Base-by-base conservation (phyloP, 2,797 vertebrate genomes). In the Argya squamiceps region DNA sequence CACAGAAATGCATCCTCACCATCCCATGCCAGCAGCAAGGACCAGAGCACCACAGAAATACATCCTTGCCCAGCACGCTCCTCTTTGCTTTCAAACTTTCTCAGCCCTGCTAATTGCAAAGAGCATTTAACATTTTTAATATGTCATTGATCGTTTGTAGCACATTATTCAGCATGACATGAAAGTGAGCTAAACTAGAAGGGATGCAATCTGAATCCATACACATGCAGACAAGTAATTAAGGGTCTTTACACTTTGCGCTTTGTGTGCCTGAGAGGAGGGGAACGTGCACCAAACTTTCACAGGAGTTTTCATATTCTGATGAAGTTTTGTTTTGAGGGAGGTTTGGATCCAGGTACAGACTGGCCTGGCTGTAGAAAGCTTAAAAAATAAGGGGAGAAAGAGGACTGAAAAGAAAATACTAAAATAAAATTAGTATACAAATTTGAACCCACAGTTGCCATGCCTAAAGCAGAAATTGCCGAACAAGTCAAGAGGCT, bases 401-500 rank as follows among this genome's bases (percentile, higher is more conserved):
- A 88, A 88, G 68, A 60, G 62, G 34, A 88, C 68, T 52, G 65
- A 59, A 68, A 74, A 75, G 41, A 88, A 96, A 97, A 96, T 93
- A 97, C 95, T 97, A 94, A 98, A 98, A 96, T 96, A 96, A 98
- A 98, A 98, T 97, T 74, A 97, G 97, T 98, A 98, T 97, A 98
- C 97, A 98, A 97, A 98, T 98, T 97, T 98, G 98, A 98, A 98
- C 97, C 95, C 93, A 10, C 96, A 80, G 97, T 97, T 98, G 96
- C 97, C 95, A 87, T 97, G 98, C 98, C 98, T 95, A 97, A 98
- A 98, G 98, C 98, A 97, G 97, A 97, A 98, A 98, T 98, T 99
- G 98, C 98, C 98, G 97, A 98, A 98, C 98, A 98, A 98, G 98
- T 99, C 99, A 98, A 98, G 98, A 98, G 98, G 99, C 99, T 99